Percentiles rank a stretch among this genome's conserved stretches.
These are phyloP conservation scores for Barbus barbus DNA, from an alignment of 2,113 vertebrate genomes.

Conservation along the genomic window DNA sequence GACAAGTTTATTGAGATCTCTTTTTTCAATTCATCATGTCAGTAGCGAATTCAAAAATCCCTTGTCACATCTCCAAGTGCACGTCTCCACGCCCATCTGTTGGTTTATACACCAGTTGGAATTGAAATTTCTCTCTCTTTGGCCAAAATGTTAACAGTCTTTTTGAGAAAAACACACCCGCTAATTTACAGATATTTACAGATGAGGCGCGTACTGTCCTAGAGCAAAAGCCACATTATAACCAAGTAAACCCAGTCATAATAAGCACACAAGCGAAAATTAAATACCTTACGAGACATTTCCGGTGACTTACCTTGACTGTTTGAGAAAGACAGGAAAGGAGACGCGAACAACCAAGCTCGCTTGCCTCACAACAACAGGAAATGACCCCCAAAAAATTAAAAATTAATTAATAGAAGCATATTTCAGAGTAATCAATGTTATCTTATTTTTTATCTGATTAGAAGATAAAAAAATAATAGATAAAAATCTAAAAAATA, in stretches of 20 bases:
- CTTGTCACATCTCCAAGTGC: conserved; percentile 64
- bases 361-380: not conserved
- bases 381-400: not conserved
- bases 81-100: conserved; percentile 63
- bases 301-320: not conserved
- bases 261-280: not conserved
- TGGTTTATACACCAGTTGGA: conserved; percentile 40
- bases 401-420: not conserved
- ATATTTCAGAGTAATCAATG: not conserved
- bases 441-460: not conserved
- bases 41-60: conserved; percentile 72
- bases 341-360: not conserved
- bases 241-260: not conserved
- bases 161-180: not conserved
- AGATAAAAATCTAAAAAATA: not conserved
- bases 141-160: conserved; percentile 12
- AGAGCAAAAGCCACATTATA: not conserved
- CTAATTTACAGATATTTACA: conserved; percentile 8
- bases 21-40: conserved; percentile 69
- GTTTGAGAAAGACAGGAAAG: not conserved
- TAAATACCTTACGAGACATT: not conserved
- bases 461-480: not conserved
- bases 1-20: conserved; percentile 75
- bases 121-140: not conserved
- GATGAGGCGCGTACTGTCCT: not conserved